Evolutionary conservation across 2,888 invertebrate species (phyloP).

Genomic region (Pterobdella sp.): DNA sequence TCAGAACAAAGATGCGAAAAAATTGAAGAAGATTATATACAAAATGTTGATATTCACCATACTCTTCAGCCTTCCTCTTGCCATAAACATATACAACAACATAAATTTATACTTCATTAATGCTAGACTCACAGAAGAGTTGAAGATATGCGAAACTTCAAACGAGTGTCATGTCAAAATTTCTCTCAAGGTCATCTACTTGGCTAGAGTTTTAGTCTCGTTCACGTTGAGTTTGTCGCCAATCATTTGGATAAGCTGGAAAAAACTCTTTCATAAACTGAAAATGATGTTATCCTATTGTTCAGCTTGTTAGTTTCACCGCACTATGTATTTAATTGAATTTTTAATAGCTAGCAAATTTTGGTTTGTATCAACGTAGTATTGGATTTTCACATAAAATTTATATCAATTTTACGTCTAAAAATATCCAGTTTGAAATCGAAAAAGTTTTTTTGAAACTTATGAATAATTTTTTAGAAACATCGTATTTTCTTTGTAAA

Average conservation of each 20-base stretch:
- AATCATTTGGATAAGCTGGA: background rate
- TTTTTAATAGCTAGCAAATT: too few relatives aligned
- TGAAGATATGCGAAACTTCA: background rate
- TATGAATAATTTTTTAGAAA: too few relatives aligned
- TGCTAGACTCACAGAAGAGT: background rate
- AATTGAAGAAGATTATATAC: slow-evolving; percentile 2
- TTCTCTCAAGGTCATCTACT: background rate
- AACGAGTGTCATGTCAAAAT: background rate
- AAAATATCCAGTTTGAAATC: too few relatives aligned
- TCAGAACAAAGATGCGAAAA: background rate
- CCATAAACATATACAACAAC: background rate
- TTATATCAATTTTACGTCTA: too few relatives aligned
- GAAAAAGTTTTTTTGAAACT: too few relatives aligned
- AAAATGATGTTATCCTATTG: too few relatives aligned
- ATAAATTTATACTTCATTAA: background rate
- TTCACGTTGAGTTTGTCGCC: background rate
- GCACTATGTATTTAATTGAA: too few relatives aligned
- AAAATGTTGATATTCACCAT: slow-evolving; percentile 10
- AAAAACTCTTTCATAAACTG: background rate
- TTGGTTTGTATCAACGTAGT: too few relatives aligned
- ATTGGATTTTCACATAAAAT: too few relatives aligned
- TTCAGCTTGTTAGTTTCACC: too few relatives aligned
- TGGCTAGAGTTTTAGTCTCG: background rate
- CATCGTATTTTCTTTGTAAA: too few relatives aligned
- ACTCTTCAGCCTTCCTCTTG: background rate